These are phyloP conservation scores for Morbakka virulenta DNA, from an alignment of 30 jellyfish, hydroid and myxozoan species.

Conservation along the genomic window DNA sequence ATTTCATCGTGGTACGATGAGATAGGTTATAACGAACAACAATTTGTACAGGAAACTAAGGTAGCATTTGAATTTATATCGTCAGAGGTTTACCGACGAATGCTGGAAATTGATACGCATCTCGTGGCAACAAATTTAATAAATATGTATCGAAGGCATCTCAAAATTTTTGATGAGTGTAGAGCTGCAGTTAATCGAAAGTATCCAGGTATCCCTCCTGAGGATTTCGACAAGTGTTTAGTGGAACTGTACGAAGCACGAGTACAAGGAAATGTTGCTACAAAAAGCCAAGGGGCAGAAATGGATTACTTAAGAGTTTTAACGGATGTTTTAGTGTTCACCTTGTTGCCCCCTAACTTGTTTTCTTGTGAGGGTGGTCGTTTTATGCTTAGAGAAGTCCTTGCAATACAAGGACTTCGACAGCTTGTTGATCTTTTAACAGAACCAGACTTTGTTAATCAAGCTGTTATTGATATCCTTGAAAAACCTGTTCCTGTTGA, in stretches of 20 bases:
- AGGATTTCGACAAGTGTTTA: slow-evolving; percentile 73
- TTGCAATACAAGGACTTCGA: slow-evolving; percentile 76
- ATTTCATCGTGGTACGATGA: slow-evolving; percentile 75
- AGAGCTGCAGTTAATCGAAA: slow-evolving; percentile 71
- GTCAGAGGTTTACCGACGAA: slow-evolving; percentile 48
- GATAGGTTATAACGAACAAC: slow-evolving; percentile 80
- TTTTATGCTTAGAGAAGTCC: slow-evolving; percentile 82
- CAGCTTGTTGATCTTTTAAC: slow-evolving; percentile 64
- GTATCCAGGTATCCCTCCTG: slow-evolving; percentile 74
- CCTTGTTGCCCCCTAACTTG: slow-evolving; percentile 56
- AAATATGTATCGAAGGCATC: slow-evolving; percentile 65
- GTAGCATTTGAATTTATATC: slow-evolving; percentile 61
- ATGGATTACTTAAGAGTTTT: slow-evolving; percentile 68
- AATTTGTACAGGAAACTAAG: slow-evolving; percentile 66
- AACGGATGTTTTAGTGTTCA: slow-evolving; percentile 69
- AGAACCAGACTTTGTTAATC: slow-evolving; percentile 71
- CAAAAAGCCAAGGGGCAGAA: slow-evolving; percentile 77
- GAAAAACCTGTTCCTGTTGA: slow-evolving; percentile 85
- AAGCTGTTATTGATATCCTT: slow-evolving; percentile 75
- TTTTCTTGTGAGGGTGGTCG: slow-evolving; percentile 94
- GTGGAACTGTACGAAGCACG: slow-evolving; percentile 86
- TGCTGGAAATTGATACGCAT: slow-evolving; percentile 55
- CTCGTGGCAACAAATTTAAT: slow-evolving; percentile 55
- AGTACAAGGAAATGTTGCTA: slow-evolving; percentile 56
- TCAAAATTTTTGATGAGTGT: slow-evolving; percentile 77